Evolutionary conservation across 2,888 invertebrate species (phyloP).

Genomic region (Tachystola acroxantha): DNA sequence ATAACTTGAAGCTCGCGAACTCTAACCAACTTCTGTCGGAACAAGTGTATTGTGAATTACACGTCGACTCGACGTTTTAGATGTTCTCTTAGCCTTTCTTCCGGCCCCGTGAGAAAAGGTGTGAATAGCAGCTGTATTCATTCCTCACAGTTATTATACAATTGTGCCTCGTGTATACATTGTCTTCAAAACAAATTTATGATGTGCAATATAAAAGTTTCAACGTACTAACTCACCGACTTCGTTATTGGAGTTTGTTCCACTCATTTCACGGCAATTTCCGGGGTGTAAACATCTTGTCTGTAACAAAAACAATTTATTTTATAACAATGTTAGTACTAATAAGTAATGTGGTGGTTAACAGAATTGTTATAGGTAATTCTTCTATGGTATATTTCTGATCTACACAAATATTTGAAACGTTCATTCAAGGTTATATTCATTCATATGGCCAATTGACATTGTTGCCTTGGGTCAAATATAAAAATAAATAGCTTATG

Average conservation of each 20-base stretch:
- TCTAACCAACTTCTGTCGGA: slow-evolving; percentile 57
- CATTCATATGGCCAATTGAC: too few species aligned
- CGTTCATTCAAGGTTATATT: too few species aligned
- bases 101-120: slow-evolving; percentile 41
- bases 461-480: too few species aligned
- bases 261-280: slow-evolving; percentile 15
- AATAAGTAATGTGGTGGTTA: slow-evolving; percentile 6
- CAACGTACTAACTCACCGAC: slow-evolving; percentile 8
- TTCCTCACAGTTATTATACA: slow-evolving; percentile 21
- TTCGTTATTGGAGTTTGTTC: slow-evolving; percentile 8
- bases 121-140: slow-evolving; percentile 24
- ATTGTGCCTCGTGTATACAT: slow-evolving; percentile 8
- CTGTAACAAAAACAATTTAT: slow-evolving; percentile 13
- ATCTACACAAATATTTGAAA: too few species aligned
- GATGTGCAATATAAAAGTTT: slow-evolving; percentile 10
- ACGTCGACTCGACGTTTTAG: slow-evolving; percentile 35
- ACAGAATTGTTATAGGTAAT: too few species aligned
- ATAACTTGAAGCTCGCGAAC: slow-evolving; percentile 60
- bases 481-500: too few species aligned
- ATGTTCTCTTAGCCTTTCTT: slow-evolving; percentile 23
- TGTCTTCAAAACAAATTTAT: slow-evolving; percentile 10
- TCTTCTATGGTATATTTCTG: too few species aligned
- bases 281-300: slow-evolving; percentile 11
- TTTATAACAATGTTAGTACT: slow-evolving; percentile 2
- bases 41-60: slow-evolving; percentile 68